Percentiles rank a stretch among this genome's conserved stretches.
Conservation (phyloP, 2,888 invertebrate genomes). For the Pollenia labialis region DNA sequence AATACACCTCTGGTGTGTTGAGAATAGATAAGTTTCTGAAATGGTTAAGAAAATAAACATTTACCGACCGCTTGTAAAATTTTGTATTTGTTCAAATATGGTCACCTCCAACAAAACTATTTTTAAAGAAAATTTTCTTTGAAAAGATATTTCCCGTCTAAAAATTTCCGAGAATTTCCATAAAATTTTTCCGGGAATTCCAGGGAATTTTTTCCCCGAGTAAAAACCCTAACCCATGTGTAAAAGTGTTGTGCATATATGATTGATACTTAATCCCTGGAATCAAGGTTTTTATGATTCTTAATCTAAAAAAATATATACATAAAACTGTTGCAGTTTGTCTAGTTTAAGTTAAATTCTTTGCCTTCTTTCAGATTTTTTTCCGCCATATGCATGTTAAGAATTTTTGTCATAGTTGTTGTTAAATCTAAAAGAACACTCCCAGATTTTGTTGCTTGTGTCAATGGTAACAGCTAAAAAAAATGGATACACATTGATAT, state of each 20-base stretch:
- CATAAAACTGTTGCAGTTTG: slow-evolving; percentile 54
- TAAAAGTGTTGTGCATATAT: slow-evolving; percentile 54
- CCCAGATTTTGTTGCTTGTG: slow-evolving; percentile 44
- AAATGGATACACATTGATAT: background rate
- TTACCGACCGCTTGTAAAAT: no score
- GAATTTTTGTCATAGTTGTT: slow-evolving; percentile 51
- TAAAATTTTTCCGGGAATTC: no score
- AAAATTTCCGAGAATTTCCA: no score
- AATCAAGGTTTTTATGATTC: slow-evolving; percentile 65
- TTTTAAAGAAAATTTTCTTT: no score
- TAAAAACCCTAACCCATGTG: background rate
- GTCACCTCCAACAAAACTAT: no score
- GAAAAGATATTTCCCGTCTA: no score
- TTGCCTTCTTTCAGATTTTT: slow-evolving; percentile 1
- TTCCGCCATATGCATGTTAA: slow-evolving; percentile 32
- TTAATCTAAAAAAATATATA: slow-evolving; percentile 2
- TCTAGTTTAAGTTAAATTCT: slow-evolving; percentile 32
- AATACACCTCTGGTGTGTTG: no score
- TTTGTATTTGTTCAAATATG: no score
- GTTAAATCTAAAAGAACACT: slow-evolving; percentile 45
- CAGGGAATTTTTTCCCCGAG: no score
- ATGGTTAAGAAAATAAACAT: no score
- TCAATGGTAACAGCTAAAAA: slow-evolving; percentile 1
- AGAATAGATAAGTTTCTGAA: no score
- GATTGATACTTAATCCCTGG: slow-evolving; percentile 72